phyloP scores from a whole-genome alignment of 2,113 vertebrate species.

The Manacus vitellinus region DNA sequence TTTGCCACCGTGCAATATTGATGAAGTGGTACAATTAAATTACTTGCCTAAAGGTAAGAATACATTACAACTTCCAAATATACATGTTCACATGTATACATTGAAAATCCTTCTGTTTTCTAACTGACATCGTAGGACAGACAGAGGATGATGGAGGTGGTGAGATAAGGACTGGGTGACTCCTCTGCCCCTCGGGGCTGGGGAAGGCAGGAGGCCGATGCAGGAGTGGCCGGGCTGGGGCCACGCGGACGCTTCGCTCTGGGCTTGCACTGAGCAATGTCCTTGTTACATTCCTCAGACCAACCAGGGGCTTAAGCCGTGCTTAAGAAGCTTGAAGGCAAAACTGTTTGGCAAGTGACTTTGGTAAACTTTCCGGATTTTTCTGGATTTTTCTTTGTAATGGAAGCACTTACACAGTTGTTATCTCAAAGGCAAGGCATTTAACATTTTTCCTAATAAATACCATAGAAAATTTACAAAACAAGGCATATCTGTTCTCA shows the following conservation, averaged over 20 bases:
- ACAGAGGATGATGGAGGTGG: constrained; percentile 39
- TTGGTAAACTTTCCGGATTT: constrained; percentile 74
- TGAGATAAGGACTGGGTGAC: background rate
- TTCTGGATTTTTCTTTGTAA: constrained; percentile 27
- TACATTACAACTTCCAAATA: constrained; percentile 79
- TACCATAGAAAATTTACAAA: constrained; percentile 79
- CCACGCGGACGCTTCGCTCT: constrained; percentile 1
- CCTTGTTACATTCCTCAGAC: constrained; percentile 43
- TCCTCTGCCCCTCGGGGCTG: background rate
- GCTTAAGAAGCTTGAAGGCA: constrained; percentile 66
- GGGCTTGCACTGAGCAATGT: constrained; percentile 38
- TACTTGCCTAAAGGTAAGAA: constrained; percentile 69
- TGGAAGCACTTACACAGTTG: constrained; percentile 75
- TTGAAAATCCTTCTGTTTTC: constrained; percentile 54
- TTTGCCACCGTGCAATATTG: constrained; percentile 61
- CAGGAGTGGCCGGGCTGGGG: background rate
- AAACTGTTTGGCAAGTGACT: constrained; percentile 81
- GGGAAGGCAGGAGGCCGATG: background rate
- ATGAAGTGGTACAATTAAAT: constrained; percentile 75
- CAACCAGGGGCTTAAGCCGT: constrained; percentile 32
- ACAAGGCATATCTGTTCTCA: constrained; percentile 74
- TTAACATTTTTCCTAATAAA: constrained; percentile 77
- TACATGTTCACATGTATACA: constrained; percentile 79
- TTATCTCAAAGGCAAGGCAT: constrained; percentile 76
- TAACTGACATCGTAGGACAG: constrained; percentile 77